A percentile compares a stretch with the other conserved stretches of the same genome.
Evolutionary conservation across 2,797 vertebrate genomes (phyloP).

Genomic region (Merluccius polli): DNA sequence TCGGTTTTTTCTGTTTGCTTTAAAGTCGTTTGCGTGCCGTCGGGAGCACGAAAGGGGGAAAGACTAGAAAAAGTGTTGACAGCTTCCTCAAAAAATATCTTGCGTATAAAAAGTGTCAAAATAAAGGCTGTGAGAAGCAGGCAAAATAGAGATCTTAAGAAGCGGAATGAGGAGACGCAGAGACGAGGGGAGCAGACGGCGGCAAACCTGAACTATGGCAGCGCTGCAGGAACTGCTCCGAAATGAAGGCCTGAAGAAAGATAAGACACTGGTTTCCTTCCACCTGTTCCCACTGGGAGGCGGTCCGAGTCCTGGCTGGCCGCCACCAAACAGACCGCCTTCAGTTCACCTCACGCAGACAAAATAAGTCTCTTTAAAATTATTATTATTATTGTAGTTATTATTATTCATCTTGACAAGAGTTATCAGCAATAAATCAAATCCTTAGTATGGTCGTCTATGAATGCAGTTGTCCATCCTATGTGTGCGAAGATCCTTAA

Average conservation of each 20-base stretch:
- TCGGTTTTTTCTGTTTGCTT: neutral
- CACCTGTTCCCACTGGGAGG: constrained; percentile 45
- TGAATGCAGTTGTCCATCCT: constrained; percentile 67
- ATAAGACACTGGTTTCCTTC: constrained; percentile 79
- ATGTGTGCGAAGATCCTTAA: constrained; percentile 60
- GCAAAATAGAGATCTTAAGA: constrained; percentile 58
- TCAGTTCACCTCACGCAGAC: constrained; percentile 55
- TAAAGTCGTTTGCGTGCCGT: constrained; percentile 30
- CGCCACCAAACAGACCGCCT: constrained; percentile 52
- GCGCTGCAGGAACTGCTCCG: constrained; percentile 28
- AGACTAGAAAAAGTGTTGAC: constrained; percentile 75
- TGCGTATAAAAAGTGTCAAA: constrained; percentile 76
- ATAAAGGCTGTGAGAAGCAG: constrained; percentile 67
- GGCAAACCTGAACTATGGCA: constrained; percentile 24
- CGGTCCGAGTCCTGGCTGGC: constrained; percentile 42
- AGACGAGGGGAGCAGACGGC: constrained; percentile 38
- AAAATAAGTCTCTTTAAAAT: constrained; percentile 59
- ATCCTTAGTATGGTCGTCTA: constrained; percentile 70
- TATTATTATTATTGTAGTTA: constrained; percentile 43
- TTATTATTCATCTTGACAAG: constrained; percentile 50
- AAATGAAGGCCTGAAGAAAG: constrained; percentile 75
- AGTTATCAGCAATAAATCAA: constrained; percentile 67
- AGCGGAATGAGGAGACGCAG: constrained; percentile 58
- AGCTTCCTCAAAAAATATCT: constrained; percentile 79
- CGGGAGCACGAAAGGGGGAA: constrained; percentile 45